Percentiles rank a stretch among this genome's conserved stretches.
These are phyloP conservation scores for Halesus radiatus DNA, from an alignment of 1,140 invertebrate genomes.

Conservation along the genomic window DNA sequence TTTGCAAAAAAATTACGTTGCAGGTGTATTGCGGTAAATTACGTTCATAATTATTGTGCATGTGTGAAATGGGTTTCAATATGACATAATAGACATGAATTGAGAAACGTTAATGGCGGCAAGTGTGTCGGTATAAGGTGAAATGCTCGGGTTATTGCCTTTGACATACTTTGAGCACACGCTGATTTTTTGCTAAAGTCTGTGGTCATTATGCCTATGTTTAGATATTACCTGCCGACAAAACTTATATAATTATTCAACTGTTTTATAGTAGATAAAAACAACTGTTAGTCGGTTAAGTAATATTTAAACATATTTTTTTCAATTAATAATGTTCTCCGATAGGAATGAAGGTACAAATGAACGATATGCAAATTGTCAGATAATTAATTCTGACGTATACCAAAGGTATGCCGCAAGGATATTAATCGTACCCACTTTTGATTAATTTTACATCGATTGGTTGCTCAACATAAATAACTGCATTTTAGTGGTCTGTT, in stretches of 20 bases:
- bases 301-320: neutral
- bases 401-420: too few species aligned
- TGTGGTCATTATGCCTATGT: neutral
- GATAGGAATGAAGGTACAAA: too few species aligned
- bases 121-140: neutral
- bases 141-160: conserved; percentile 19
- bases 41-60: neutral
- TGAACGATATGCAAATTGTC: too few species aligned
- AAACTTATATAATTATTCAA: too few species aligned
- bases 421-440: too few species aligned
- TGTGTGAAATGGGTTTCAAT: conserved; percentile 19
- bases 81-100: conserved; percentile 13
- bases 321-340: neutral
- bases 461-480: too few species aligned
- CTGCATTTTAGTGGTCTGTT: too few species aligned
- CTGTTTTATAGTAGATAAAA: neutral
- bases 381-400: too few species aligned
- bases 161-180: conserved; percentile 20
- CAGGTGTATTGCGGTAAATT: neutral
- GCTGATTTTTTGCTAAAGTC: neutral
- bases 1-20: neutral
- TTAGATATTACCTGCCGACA: neutral
- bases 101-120: neutral
- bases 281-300: neutral
- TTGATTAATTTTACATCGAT: too few species aligned